Conservation (phyloP, 2,113 vertebrate genomes). For the Neofelis nebulosa region DNA sequence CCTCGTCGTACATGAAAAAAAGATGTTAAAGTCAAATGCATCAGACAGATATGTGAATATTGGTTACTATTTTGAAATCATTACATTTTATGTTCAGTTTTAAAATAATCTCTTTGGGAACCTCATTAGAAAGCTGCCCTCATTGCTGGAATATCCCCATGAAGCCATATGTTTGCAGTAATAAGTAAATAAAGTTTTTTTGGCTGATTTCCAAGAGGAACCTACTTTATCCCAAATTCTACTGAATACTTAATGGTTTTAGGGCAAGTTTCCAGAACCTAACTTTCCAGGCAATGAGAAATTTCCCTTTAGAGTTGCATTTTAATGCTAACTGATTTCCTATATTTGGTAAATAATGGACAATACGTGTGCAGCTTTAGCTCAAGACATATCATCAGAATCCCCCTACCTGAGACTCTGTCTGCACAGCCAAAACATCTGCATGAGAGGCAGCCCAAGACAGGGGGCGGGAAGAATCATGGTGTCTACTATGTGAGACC, state of each 20-base stretch:
- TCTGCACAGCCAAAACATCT: neutral
- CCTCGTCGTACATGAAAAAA: slow-evolving; percentile 42
- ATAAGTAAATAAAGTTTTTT: slow-evolving; percentile 38
- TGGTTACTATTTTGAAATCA: slow-evolving; percentile 20
- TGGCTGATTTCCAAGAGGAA: slow-evolving; percentile 60
- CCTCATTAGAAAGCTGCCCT: slow-evolving; percentile 13
- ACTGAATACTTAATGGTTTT: slow-evolving; percentile 61
- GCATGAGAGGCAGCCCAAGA: neutral
- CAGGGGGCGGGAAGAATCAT: neutral
- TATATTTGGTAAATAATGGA: slow-evolving; percentile 48
- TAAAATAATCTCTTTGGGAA: slow-evolving; percentile 17
- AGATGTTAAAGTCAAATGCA: slow-evolving; percentile 54
- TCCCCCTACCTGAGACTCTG: neutral
- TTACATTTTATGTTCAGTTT: slow-evolving; percentile 36
- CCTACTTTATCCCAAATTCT: slow-evolving; percentile 66
- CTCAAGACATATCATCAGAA: neutral
- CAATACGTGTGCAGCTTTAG: neutral
- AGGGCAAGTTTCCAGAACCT: slow-evolving; percentile 66
- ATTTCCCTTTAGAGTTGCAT: slow-evolving; percentile 51
- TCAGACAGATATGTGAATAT: neutral
- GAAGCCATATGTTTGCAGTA: neutral
- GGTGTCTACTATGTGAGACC: neutral
- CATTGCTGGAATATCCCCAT: neutral
- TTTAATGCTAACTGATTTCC: slow-evolving; percentile 61
- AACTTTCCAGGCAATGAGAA: slow-evolving; percentile 68